Evolutionary conservation across 2,113 vertebrate genomes (phyloP).

Genomic region (Talpa occidentalis): DNA sequence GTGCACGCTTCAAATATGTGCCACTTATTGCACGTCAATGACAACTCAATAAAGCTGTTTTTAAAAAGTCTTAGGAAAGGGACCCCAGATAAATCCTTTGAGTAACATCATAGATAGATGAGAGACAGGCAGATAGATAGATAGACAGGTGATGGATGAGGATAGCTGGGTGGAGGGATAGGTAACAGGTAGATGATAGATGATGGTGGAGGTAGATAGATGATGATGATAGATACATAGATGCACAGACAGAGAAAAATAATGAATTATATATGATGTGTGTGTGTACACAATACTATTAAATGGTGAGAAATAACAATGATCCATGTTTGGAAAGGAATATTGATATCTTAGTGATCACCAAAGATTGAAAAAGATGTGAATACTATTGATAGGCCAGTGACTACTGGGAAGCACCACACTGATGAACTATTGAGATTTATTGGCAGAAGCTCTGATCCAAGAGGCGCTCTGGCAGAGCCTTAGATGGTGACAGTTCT

Average conservation of each 20-base stretch:
- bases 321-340: neutral
- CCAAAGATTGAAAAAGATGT: neutral
- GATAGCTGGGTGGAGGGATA: neutral
- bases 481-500: neutral
- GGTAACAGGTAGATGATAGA: neutral
- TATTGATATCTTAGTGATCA: neutral
- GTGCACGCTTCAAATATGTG: neutral
- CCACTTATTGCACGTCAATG: neutral
- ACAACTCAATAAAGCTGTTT: neutral
- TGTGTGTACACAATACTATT: neutral
- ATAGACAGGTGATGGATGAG: too few relatives aligned
- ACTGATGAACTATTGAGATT: neutral
- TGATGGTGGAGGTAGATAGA: too few relatives aligned
- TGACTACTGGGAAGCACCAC: neutral
- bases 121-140: too few relatives aligned
- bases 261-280: neutral
- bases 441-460: neutral
- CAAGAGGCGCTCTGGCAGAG: neutral
- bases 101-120: neutral
- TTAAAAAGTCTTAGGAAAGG: neutral
- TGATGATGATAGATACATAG: too few relatives aligned
- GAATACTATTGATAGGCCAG: neutral
- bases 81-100: neutral
- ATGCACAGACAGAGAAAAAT: neutral
- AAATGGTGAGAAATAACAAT: neutral